Evolutionary conservation across 2,888 invertebrate species (phyloP), one percentile per base, ranked within the genome.

Genomic region (Taphrorychus bicolor): DNA sequence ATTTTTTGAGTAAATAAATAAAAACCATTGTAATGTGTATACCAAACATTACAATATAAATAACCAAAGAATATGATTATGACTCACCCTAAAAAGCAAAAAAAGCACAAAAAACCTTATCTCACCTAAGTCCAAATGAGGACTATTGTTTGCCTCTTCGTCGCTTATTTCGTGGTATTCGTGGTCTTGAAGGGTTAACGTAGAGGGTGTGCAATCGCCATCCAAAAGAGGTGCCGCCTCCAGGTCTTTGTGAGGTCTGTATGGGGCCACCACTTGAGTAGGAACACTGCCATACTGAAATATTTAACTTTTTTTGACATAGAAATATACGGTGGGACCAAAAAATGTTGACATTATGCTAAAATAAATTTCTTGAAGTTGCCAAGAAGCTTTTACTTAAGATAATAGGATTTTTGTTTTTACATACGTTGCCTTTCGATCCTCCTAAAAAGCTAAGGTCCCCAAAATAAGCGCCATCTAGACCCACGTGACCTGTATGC

Each of bases 391-490:
- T n/a, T n/a, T n/a, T n/a, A n/a, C n/a, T n/a, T n/a, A n/a, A n/a
- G n/a, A n/a, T n/a, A n/a, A n/a, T n/a, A n/a, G n/a, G n/a, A n/a
- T n/a, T n/a, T n/a, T n/a, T n/a, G 17, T n/a, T 24, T 1, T 52
- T 5, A 74, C 78, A 76, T 75, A 81, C 82, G 75, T 79, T 81
- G 54, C 79, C 80, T 74, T 82, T 81, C 51, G 84, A 87, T 67
- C 89, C 88, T 1, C 89, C 89, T 14, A 91, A 84, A 75, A 91
- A 89, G 57, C 89, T 87, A 48, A 99, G 90, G 82, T 99, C 97
- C 1, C 98, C 98, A 82, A 99, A 99, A 79, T 94, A 94, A 22
- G 96, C 95, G 0, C 98, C 98, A 81, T 99, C 98, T 48, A 97
- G 86, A 0, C 98, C 98, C 9, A 99, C 95, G 81, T 99, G 99